Evolutionary conservation across 2,888 invertebrate genomes (phyloP).

Genomic region (Halocaridina rubra): DNA sequence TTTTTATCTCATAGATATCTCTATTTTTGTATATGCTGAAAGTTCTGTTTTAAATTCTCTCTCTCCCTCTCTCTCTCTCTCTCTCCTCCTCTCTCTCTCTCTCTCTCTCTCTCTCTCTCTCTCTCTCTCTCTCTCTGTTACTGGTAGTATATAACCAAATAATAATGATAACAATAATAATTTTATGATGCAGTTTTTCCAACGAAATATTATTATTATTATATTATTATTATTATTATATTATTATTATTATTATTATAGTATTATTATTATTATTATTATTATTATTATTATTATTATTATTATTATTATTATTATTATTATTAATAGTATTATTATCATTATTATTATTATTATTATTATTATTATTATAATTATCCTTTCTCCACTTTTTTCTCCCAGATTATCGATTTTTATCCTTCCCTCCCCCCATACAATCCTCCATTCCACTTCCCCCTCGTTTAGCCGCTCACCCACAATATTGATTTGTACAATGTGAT

Average conservation of each 20-base stretch:
- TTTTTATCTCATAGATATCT: too few relatives aligned
- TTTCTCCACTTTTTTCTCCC: slow-evolving; percentile 4
- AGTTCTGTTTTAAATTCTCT: too few relatives aligned
- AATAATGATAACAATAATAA: neutral
- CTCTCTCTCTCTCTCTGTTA: neutral
- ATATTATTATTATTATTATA: neutral
- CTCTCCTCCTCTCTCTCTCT: neutral
- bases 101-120: neutral
- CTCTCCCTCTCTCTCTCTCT: neutral
- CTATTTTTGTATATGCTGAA: neutral
- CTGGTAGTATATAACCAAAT: too few relatives aligned
- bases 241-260: too few relatives aligned
- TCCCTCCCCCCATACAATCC: neutral
- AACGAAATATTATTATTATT: neutral
- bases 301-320: neutral
- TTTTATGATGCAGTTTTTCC: neutral
- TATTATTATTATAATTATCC: neutral
- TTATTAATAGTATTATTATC: too few relatives aligned
- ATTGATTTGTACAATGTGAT: neutral
- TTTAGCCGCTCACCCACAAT: neutral
- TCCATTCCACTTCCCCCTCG: neutral
- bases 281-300: neutral
- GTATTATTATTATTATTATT: too few relatives aligned
- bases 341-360: neutral
- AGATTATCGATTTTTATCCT: neutral